Evolutionary conservation across 1,140 invertebrate genomes (phyloP), one percentile per base, ranked within the genome.

Genomic region (Drosophila bocqueti): DNA sequence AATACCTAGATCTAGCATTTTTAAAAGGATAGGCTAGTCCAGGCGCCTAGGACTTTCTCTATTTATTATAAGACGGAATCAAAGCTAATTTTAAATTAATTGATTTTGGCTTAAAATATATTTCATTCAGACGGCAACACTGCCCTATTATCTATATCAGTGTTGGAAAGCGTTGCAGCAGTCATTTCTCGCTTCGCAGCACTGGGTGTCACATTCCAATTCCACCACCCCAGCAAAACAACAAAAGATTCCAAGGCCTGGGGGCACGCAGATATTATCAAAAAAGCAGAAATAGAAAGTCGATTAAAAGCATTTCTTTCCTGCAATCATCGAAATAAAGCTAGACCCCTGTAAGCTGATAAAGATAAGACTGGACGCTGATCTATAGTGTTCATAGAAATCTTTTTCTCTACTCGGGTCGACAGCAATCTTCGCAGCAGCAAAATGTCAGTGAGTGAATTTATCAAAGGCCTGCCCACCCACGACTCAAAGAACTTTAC

Each of bases 401-500:
- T 16, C 10, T 4, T 9, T 21, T 59, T 21, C 34, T 5, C 7
- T 36, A 16, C 16, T 57, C 21, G 4, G 7, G 7, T 21, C 31
- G 13, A 21, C 31, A 54, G 54, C 5, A 57, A 57, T 40, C 54
- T 45, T 31, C 45, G 46, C 55, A 54, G 40, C 96, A 96, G 96
- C 96, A 96, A 95, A 64, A 89, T 89, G 85, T 89, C 85, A 43
- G 82, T 89, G 11, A 81, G 61, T 50, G 97, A 98, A 91, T 99
- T 99, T 93, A 93, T 99, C 47, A 98, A 98, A 93, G 97, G 97
- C 69, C 94, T 99, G 55, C 98, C 98, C 43, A 97, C 96, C 3
- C 97, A 97, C 84, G 96, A 98, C 94, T 96, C 98, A 92, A 96
- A 96, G 75, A 99, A 99, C 92, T 99, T 99, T 93, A 96, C 97